Base-by-base conservation (phyloP, 2,888 invertebrate species). In the Catocala nupta region DNA sequence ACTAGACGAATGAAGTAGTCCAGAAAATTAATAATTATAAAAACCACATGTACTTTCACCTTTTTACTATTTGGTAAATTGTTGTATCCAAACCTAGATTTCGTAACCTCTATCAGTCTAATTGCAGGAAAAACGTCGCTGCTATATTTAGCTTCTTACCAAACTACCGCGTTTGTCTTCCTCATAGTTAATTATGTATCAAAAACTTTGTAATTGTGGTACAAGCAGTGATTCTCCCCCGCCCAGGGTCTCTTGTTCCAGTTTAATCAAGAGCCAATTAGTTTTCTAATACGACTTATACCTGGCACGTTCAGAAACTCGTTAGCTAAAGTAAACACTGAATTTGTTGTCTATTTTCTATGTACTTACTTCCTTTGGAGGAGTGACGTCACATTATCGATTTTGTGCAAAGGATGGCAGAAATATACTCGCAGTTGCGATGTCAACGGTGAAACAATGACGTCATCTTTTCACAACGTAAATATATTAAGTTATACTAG, bases 221-320 rank as follows among this genome's bases (percentile, higher is more conserved):
- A 7, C 12, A 45, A 13, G n/a, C 12, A 45, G 12, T 3, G 12
- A 12, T 45, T 12, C 12, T 12, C n/a, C 12, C n/a, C 5, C 5
- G 51, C 55, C 36, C 11, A 36, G n/a, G 58, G 59, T 55, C 7
- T 70, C 59, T 66, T 60, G 60, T 59, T 57, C 11, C 49, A 43
- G 12, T 1, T 25, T 59, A 73, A 70, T 64, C 54, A 67, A 70
- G 59, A 67, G 68, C 61, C 68, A 72, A 74, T 70, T 73, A 73
- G 54, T 70, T 73, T 73, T 64, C 42, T 50, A 50, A 62, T 55
- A 43, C 49, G 53, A 63, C 33, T 68, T 59, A 63, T 39, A 25
- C 36, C 9, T 39, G 12, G 25, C 39, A 33, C 33, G 45, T 50
- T 53, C 49, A 42, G n/a, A 43, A 55, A 50, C 55, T 55, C 50